Evolutionary conservation across 2,797 vertebrate genomes (phyloP).

Genomic region (Poliocrania exsul): DNA sequence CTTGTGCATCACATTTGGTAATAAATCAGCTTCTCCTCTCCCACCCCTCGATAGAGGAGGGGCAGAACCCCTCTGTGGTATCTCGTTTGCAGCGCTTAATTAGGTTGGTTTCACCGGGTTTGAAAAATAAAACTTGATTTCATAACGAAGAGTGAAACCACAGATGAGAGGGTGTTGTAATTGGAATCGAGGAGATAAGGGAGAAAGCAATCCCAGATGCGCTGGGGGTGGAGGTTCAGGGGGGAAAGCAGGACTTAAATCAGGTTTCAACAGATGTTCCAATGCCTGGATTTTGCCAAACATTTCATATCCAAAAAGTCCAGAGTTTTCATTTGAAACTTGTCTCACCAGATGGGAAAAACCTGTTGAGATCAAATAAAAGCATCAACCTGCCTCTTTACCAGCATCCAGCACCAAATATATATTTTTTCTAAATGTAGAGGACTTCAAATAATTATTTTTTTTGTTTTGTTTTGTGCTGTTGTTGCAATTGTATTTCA

Average conservation of each 20-base stretch:
- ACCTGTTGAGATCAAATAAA: constrained; percentile 25
- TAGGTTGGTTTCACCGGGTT: constrained; percentile 36
- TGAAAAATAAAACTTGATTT: constrained; percentile 57
- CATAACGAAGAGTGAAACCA: constrained; percentile 52
- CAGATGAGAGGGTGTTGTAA: constrained; percentile 42
- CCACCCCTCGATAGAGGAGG: neutral
- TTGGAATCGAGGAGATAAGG: constrained; percentile 39
- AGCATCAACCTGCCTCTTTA: neutral
- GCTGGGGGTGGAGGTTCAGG: neutral
- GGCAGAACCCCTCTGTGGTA: neutral
- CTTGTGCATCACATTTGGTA: neutral
- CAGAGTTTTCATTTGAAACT: neutral
- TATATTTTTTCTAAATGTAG: neutral
- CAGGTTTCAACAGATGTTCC: constrained; percentile 45
- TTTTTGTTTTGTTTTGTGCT: accelerated
- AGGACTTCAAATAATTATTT: neutral
- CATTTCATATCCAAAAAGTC: neutral
- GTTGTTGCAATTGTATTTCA: neutral
- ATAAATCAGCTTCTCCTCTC: constrained; percentile 7
- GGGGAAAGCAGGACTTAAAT: neutral
- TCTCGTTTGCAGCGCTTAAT: neutral
- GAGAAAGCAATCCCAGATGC: constrained; percentile 40
- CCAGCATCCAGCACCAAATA: neutral
- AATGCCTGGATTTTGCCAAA: constrained; percentile 12
- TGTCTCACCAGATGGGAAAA: constrained; percentile 20